A percentile compares a stretch with the other conserved stretches of the same genome.
phyloP scores from a whole-genome alignment of 2,113 vertebrate genomes.

The Andinoacara biseriatus region DNA sequence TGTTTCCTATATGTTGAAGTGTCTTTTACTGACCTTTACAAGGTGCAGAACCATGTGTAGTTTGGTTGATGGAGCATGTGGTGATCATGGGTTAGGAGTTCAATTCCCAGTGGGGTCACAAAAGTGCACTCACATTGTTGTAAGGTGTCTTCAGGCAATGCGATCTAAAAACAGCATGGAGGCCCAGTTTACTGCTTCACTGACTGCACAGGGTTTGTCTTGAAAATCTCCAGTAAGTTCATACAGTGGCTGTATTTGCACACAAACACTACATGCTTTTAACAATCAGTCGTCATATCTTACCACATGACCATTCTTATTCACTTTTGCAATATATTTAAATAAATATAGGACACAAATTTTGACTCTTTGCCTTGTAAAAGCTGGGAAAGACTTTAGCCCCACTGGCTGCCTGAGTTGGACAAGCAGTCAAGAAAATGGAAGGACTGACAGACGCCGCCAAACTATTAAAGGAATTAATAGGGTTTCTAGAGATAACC shows the following conservation, averaged over 20 bases:
- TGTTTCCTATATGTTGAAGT: conserved; percentile 1
- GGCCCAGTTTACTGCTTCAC: conserved; percentile 40
- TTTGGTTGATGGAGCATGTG: conserved; percentile 36
- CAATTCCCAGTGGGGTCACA: conserved; percentile 57
- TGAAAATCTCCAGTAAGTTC: conserved; percentile 15
- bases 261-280: conserved; percentile 28
- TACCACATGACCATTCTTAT: conserved; percentile 18
- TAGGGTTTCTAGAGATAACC: conserved; percentile 3
- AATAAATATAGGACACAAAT: neutral
- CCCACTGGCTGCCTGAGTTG: neutral
- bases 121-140: conserved; percentile 49
- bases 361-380: neutral
- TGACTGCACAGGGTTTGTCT: conserved; percentile 2
- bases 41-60: conserved; percentile 17
- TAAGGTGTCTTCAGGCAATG: conserved; percentile 43
- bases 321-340: conserved; percentile 6
- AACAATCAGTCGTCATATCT: conserved; percentile 45
- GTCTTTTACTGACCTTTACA: conserved; percentile 38
- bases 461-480: conserved; percentile 60
- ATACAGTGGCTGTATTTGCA: conserved; percentile 11
- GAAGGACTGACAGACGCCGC: conserved; percentile 6
- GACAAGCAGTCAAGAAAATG: neutral
- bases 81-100: conserved; percentile 50
- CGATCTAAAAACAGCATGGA: conserved; percentile 62
- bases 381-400: neutral